Conservation (phyloP, 2,113 vertebrate genomes). For the Leptobrachium ailaonicum region DNA sequence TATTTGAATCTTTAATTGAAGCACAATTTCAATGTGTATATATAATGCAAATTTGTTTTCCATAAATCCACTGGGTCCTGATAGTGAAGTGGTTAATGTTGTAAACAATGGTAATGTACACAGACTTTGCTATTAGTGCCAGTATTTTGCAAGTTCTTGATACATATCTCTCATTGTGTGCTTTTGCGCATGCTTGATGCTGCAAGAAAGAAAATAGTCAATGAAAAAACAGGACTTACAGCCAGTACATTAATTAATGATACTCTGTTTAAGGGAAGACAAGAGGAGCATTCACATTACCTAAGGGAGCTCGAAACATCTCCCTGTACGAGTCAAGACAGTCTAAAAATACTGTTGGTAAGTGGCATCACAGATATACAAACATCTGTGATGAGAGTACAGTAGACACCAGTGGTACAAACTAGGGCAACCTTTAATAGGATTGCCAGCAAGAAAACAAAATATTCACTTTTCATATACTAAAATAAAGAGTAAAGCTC, state of each 20-base stretch:
- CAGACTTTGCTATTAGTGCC: background rate
- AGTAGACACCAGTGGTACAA: constrained; percentile 1
- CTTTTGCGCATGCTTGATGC: background rate
- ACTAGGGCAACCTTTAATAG: background rate
- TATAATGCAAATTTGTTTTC: too few relatives aligned
- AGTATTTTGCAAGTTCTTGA: constrained; percentile 2
- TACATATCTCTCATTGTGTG: constrained; percentile 3
- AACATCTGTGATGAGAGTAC: constrained; percentile 60
- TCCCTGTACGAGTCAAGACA: constrained; percentile 83
- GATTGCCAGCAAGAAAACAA: constrained; percentile 40
- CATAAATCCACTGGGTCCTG: too few relatives aligned
- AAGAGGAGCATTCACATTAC: constrained; percentile 82
- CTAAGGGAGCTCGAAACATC: constrained; percentile 86
- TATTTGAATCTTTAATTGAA: too few relatives aligned
- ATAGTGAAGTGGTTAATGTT: too few relatives aligned
- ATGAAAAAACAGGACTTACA: constrained; percentile 57
- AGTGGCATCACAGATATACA: constrained; percentile 71
- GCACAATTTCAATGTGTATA: too few relatives aligned
- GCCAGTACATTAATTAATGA: constrained; percentile 57
- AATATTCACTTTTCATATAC: constrained; percentile 41
- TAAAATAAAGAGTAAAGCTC: constrained; percentile 8
- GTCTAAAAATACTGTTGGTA: constrained; percentile 82
- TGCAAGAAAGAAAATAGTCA: constrained; percentile 53
- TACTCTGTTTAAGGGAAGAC: constrained; percentile 84
- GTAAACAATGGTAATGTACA: too few relatives aligned